Base-by-base conservation (phyloP, 2,113 vertebrate genomes). In the Halichoeres trimaculatus region DNA sequence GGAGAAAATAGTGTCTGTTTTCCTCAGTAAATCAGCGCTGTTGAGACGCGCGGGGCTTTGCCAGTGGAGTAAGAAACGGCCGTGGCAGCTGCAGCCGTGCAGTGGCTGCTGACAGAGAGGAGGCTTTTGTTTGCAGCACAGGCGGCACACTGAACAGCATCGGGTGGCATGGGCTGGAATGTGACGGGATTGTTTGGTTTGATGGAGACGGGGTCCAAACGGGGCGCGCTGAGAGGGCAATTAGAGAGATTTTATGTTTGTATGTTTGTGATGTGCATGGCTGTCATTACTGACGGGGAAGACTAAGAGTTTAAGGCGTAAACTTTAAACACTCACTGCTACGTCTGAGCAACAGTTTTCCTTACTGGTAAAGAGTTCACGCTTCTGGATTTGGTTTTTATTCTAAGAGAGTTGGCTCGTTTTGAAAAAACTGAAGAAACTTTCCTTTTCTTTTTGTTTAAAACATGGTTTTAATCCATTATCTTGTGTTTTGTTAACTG, bases 81-180 rank as follows among this genome's bases (percentile, higher is more conserved):
- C 12, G 74, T 58, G 75, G 70, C 91, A 90, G 91, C 88, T 91
- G 90, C 88, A 91, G 89, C 90, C 84, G 72, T 23, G 58, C 83
- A 63, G 76, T 54, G 76, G 43, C 81, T 72, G 69, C 76, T 78
- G 93, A 85, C 91, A 91, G 94, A 83, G 78, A 83, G 45, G 48
- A 41, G 62, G 70, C 80, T 77, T 85, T 85, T 87, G 86, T 81
- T 45, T 65, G 80, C 50, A 11, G 57, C 56, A 67, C 78, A 70
- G 78, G 68, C 53, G 50, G 47, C 67, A 69, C 61, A 73, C 69
- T 78, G 54, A 71, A 50, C 59, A n/a, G 70, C 72, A 24, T 47
- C 41, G 70, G 50, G 68, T 72, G 74, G 84, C 74, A 79, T 77
- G 74, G 80, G 45, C 54, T 70, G 78, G 79, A 88, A 86, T 89